Evolutionary conservation across 2,113 vertebrate species (phyloP).

Genomic region (Seriola aureovittata): DNA sequence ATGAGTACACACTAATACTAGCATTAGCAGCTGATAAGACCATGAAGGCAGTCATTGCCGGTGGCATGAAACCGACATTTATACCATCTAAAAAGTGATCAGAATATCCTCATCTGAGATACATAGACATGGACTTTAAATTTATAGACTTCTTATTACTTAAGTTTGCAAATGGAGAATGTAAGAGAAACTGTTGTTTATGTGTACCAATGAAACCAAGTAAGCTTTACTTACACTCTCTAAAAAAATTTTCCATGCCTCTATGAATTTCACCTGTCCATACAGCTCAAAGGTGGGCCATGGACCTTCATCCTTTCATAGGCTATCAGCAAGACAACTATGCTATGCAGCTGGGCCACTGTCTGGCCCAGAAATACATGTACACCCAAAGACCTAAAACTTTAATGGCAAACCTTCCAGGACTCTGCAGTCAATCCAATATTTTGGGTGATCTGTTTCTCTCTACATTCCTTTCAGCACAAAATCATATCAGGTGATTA

Average conservation of each 20-base stretch:
- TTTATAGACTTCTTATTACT: no score
- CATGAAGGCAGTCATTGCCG: neutral
- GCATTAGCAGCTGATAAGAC: conserved; percentile 33
- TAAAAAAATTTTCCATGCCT: neutral
- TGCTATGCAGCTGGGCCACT: conserved; percentile 9
- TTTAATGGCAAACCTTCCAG: neutral
- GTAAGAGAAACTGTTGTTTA: no score
- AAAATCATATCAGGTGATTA: neutral
- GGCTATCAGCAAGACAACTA: conserved; percentile 6
- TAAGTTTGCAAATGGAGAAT: no score
- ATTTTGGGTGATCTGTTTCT: neutral
- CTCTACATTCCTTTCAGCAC: neutral
- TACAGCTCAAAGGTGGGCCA: conserved; percentile 18
- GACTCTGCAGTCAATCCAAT: neutral
- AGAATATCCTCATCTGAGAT: neutral
- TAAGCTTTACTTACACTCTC: neutral
- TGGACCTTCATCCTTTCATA: conserved; percentile 5
- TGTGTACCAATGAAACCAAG: neutral
- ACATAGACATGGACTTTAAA: neutral
- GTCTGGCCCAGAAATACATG: conserved; percentile 33
- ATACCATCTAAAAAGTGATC: neutral
- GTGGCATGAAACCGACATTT: neutral
- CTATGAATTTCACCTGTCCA: conserved; percentile 38
- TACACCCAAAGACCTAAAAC: neutral
- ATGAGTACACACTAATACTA: conserved; percentile 34